Conservation (phyloP, 1,140 invertebrate genomes). For the Lasioglossum albipes region DNA sequence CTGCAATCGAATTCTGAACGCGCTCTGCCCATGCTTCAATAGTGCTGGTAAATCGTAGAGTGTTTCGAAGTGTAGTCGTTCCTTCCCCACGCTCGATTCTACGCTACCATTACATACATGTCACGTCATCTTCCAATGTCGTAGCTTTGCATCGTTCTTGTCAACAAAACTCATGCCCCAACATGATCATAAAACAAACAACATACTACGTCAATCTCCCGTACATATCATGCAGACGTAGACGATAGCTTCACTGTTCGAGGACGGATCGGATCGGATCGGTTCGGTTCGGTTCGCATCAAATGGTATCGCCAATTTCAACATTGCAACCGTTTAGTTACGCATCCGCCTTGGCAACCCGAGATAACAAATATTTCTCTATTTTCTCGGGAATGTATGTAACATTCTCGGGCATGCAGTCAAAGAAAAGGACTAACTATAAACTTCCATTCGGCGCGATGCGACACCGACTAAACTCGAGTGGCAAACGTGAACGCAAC, state of each 20-base stretch:
- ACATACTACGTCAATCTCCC: neutral
- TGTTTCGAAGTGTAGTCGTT: conserved; percentile 40
- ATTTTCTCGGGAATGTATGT: no score
- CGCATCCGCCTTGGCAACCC: no score
- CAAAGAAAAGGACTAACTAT: no score
- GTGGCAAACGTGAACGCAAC: no score
- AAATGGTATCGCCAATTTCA: no score
- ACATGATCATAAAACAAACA: neutral
- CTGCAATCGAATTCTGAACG: conserved; percentile 78
- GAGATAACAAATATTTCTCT: no score
- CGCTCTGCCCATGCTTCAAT: conserved; percentile 77
- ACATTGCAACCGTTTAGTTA: no score
- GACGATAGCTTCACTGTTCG: neutral
- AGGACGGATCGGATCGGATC: neutral
- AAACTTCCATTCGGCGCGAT: no score
- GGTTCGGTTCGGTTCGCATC: no score
- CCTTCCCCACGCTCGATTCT: neutral
- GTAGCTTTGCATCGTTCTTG: conserved; percentile 42
- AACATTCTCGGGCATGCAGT: no score
- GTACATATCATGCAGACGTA: neutral
- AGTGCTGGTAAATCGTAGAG: conserved; percentile 79
- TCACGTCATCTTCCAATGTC: neutral
- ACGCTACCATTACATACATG: neutral
- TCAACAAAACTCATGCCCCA: conserved; percentile 10
- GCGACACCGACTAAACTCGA: no score